phyloP scores from a whole-genome alignment of 2,888 invertebrate genomes.

The Tillus elongatus region DNA sequence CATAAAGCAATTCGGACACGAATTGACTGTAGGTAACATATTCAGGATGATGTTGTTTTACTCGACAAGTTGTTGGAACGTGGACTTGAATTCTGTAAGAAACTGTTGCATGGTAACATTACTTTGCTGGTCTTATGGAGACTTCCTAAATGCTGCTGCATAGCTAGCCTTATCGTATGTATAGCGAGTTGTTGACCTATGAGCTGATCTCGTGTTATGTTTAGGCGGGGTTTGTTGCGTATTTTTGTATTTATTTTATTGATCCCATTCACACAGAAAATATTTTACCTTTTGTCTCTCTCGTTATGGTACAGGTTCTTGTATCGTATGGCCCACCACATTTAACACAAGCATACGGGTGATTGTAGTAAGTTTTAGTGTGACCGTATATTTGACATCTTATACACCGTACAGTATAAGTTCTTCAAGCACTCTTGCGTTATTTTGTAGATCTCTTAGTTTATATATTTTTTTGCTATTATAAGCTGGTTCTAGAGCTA shows the following conservation, averaged over 20 bases:
- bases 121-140: too few species aligned
- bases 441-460: conserved; percentile 11
- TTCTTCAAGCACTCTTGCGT: conserved; percentile 13
- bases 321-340: conserved; percentile 4
- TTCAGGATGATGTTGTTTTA: conserved; percentile 11
- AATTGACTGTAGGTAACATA: conserved; percentile 5
- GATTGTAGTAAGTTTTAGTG: conserved; percentile 13
- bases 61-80: conserved; percentile 8
- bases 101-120: conserved; percentile 5
- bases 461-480: conserved; percentile 17
- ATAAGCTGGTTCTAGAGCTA: conserved; percentile 16
- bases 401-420: conserved; percentile 10
- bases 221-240: conserved; percentile 5
- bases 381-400: conserved; percentile 24
- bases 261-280: too few species aligned
- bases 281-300: conserved; percentile 7
- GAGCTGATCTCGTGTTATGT: conserved; percentile 4
- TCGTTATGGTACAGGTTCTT: conserved; percentile 5
- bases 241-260: too few species aligned
- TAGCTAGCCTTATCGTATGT: too few species aligned
- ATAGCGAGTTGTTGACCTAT: too few species aligned
- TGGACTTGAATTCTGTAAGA: conserved; percentile 8
- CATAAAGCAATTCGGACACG: conserved; percentile 8
- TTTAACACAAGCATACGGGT: conserved; percentile 6
- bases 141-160: too few species aligned